Evolutionary conservation across 2,797 vertebrate genomes (phyloP), one percentile per base, ranked within the genome.

Genomic region (Eleutherodactylus coqui): DNA sequence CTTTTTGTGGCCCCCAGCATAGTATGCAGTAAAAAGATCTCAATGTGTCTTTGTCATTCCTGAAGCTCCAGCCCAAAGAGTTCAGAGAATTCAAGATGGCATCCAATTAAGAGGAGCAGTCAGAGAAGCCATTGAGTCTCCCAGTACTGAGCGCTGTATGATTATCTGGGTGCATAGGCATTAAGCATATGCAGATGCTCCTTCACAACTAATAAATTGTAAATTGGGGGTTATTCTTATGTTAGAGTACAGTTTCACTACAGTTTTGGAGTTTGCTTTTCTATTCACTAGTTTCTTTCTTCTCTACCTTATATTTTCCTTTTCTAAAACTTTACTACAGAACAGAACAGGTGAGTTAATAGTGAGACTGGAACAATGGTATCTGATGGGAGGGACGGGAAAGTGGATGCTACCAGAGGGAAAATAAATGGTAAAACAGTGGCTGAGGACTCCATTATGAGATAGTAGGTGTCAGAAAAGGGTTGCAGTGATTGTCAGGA

Each of bases 21-120:
- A 69, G 45, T 7, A 41, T 82, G 29, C 16, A 36, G 34, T 49
- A 21, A 72, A 85, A 49, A 67, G 27, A n/a, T 55, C 14, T 14
- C 3, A 10, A 41, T 34, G 17, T 62, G 27, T 29, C 32, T 60
- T 84, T 36, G 13, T 38, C 41, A 53, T 51, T 45, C 27, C 67
- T 17, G 24, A 41, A 70, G 27, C 13, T 77, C 77, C 45, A 72
- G 47, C 45, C 4, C 36, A 60, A 67, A 13, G 41, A 73, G 78
- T 58, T 75, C 43, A 51, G 14, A 43, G 73, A 47, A 67, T 81
- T 34, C n/a, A 34, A 81, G 29, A 45, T 69, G 62, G 17, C 29
- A 47, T 67, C 7, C 27, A 17, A 51, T 53, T 75, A 51, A 34
- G 70, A 75, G n/a, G 19, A 51, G 27, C 73, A 34, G 47, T 49